Base-by-base conservation (phyloP, 2,797 vertebrate species). In the Pachyuromys duprasi region DNA sequence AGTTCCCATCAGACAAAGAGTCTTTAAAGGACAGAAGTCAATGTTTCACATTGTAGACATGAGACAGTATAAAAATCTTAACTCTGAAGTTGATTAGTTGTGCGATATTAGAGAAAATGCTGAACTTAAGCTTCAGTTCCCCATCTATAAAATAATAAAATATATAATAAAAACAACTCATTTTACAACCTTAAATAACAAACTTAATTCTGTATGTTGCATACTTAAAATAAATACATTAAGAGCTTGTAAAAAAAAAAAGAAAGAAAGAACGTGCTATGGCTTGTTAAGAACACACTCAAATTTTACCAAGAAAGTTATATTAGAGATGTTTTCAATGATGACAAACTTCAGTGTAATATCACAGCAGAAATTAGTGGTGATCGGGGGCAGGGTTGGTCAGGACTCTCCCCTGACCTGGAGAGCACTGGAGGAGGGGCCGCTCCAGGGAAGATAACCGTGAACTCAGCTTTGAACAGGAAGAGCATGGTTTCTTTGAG, bases 261-360 rank as follows among this genome's bases (percentile, higher is more conserved):
- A n/a, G n/a, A n/a, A n/a, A n/a, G n/a, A n/a, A n/a, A 97, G 69
- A 18, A 55, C 76, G 24, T 86, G 28, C 45, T 93, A 39, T 91
- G 87, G 86, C 91, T 87, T 97, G 96, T 97, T 93, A 91, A 95
- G 94, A 78, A 86, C 13, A 96, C 28, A 87, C 96, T 97, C 63
- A 93, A 84, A 89, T 83, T 28, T 75, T 89, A 55, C 55, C 53
- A 62, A 76, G 82, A 95, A 91, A 93, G 39, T 20, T 89, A 74
- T 96, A 95, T 53, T 55, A 92, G 31, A 91, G 69, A 70, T 0
- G 60, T 53, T 90, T 45, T 20, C 76, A 49, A 39, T 8, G 88
- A 75, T 92, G 86, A 72, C 31, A 76, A 28, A 76, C 12, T 26
- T 72, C 31, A 67, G 36, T 69, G 49, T 55, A 39, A 91, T 69